phyloP scores from a whole-genome alignment of 2,113 vertebrate species.

The Paradoxurus hermaphroditus region DNA sequence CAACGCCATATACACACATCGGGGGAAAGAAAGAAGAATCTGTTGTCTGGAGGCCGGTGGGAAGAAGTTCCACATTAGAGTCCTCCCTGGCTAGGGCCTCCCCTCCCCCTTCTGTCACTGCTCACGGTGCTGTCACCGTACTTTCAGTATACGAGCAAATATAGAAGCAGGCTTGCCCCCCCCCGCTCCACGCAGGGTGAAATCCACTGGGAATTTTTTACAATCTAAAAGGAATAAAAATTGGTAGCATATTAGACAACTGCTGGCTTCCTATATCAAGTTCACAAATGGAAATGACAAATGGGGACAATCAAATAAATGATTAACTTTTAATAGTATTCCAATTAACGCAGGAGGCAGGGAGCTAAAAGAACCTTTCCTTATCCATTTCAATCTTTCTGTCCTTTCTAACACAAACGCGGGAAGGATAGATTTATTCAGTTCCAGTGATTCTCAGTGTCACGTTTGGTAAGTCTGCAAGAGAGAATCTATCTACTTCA shows the following conservation, averaged over 20 bases:
- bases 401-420: neutral
- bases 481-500: neutral
- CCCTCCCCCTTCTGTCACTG: slow-evolving; percentile 70
- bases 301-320: slow-evolving; percentile 60
- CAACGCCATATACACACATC: slow-evolving; percentile 73
- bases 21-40: slow-evolving; percentile 82
- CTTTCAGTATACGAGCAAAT: slow-evolving; percentile 76
- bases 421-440: neutral
- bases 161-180: slow-evolving; percentile 34
- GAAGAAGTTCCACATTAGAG: slow-evolving; percentile 75
- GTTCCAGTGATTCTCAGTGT: neutral
- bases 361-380: slow-evolving; percentile 1
- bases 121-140: slow-evolving; percentile 68
- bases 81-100: slow-evolving; percentile 73
- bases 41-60: slow-evolving; percentile 79
- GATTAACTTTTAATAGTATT: slow-evolving; percentile 72
- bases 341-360: slow-evolving; percentile 50
- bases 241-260: slow-evolving; percentile 57
- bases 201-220: slow-evolving; percentile 9
- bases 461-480: neutral
- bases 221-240: slow-evolving; percentile 38
- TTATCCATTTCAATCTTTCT: neutral
- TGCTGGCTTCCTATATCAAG: slow-evolving; percentile 53
- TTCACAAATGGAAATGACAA: slow-evolving; percentile 68
- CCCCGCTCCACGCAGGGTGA: neutral